Evolutionary conservation across 2,888 invertebrate species (phyloP).

Genomic region (Rotaria socialis): DNA sequence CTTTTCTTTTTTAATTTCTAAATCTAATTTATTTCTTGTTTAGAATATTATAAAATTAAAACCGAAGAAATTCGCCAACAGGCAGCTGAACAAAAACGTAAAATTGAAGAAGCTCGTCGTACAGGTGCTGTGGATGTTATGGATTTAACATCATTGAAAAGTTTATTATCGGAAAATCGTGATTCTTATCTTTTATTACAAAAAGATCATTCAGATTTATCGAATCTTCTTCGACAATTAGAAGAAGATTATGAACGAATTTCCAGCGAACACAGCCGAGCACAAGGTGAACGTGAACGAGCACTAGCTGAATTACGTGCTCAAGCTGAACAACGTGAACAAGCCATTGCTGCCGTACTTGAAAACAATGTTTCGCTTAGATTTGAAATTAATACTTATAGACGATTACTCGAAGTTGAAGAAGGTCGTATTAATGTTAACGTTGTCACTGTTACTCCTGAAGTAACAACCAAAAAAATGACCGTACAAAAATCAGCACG

Average conservation of each 20-base stretch:
- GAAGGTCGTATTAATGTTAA: conserved; percentile 7
- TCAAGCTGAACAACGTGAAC: conserved; percentile 36
- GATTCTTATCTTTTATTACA: conserved; percentile 38
- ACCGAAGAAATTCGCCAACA: conserved; percentile 44
- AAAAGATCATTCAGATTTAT: conserved; percentile 37
- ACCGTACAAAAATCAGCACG: conserved; percentile 33
- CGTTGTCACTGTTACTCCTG: no score
- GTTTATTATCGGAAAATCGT: conserved; percentile 39
- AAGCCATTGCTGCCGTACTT: conserved; percentile 39
- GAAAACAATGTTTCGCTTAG: conserved; percentile 43
- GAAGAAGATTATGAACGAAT: conserved; percentile 42
- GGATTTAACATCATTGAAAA: conserved; percentile 39
- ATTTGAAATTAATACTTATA: conserved; percentile 46
- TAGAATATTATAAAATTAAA: conserved; percentile 46
- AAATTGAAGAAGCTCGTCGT: conserved; percentile 36
- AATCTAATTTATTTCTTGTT: not conserved
- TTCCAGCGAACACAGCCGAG: not conserved
- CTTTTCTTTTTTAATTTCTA: no score
- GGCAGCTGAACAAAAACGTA: conserved; percentile 41
- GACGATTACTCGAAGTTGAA: conserved; percentile 46
- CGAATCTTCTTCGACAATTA: conserved; percentile 38
- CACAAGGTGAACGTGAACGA: conserved; percentile 42
- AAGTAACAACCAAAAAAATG: conserved; percentile 5
- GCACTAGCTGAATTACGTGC: conserved; percentile 41
- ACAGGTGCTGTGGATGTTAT: conserved; percentile 41